Evolutionary conservation across 1,140 invertebrate genomes (phyloP).

Genomic region (Uloborus diversus): DNA sequence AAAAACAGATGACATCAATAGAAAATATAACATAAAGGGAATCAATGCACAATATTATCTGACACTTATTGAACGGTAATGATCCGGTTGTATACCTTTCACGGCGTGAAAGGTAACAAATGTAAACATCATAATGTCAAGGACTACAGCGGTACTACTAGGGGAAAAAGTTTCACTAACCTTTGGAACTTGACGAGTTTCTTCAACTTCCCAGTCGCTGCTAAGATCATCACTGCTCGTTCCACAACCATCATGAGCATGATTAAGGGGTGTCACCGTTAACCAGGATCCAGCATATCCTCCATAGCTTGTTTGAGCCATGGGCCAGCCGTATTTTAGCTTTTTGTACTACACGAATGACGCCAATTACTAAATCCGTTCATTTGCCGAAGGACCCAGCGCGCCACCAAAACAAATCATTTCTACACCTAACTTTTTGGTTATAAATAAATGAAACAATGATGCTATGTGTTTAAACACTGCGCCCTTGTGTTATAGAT

Average conservation of each 20-base stretch:
- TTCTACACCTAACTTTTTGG: not conserved
- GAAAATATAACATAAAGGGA: no score
- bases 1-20: no score
- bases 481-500: not conserved
- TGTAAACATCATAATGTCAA: no score
- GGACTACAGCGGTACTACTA: no score
- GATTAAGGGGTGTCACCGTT: constrained; percentile 77
- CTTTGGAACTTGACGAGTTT: not conserved
- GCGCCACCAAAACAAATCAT: not conserved
- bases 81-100: no score
- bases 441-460: not conserved
- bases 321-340: not conserved
- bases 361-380: not conserved
- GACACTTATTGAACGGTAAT: no score
- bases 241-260: constrained; percentile 79
- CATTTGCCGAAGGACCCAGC: not conserved
- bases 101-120: no score
- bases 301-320: constrained; percentile 48
- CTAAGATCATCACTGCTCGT: constrained; percentile 86
- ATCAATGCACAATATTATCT: no score
- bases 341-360: not conserved
- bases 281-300: constrained; percentile 84
- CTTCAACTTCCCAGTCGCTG: constrained; percentile 89
- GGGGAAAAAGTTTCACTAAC: no score
- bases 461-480: not conserved